phyloP scores from a whole-genome alignment of 2,797 vertebrate genomes.

The Cichlasoma orientale region DNA sequence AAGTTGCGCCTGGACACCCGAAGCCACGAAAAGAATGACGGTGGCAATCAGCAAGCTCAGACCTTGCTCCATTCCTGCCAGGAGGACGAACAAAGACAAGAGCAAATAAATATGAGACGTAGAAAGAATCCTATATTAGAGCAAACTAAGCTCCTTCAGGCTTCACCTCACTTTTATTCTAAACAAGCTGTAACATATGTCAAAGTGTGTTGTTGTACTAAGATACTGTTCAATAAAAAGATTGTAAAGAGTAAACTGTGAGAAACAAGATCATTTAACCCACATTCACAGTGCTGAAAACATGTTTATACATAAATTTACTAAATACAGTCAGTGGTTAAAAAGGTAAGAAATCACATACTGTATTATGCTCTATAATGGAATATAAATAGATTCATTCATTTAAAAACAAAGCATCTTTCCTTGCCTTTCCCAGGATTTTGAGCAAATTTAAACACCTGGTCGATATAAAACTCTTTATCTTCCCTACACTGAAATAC shows the following conservation, averaged over 20 bases:
- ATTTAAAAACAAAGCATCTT: not conserved
- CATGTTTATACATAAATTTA: not conserved
- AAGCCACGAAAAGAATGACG: not conserved
- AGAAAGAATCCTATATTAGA: fast-evolving
- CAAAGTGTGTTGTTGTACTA: not conserved
- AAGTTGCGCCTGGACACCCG: not conserved
- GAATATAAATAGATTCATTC: not conserved
- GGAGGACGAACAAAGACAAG: not conserved
- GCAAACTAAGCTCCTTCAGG: not conserved
- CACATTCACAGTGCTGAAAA: not conserved
- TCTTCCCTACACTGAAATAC: too few relatives aligned
- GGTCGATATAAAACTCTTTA: too few relatives aligned
- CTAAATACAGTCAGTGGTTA: not conserved
- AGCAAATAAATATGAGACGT: not conserved
- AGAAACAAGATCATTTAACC: not conserved
- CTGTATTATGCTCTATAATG: not conserved
- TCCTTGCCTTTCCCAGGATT: not conserved
- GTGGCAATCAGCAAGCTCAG: slow-evolving; percentile 26
- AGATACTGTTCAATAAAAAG: not conserved
- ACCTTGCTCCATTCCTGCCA: slow-evolving; percentile 55
- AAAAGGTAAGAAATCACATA: not conserved
- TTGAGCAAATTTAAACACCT: not conserved
- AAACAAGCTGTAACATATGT: not conserved
- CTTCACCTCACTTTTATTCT: not conserved
- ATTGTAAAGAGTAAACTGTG: not conserved